Conservation (phyloP, 2,888 invertebrate species). For the Ecliptopera silaceata region DNA sequence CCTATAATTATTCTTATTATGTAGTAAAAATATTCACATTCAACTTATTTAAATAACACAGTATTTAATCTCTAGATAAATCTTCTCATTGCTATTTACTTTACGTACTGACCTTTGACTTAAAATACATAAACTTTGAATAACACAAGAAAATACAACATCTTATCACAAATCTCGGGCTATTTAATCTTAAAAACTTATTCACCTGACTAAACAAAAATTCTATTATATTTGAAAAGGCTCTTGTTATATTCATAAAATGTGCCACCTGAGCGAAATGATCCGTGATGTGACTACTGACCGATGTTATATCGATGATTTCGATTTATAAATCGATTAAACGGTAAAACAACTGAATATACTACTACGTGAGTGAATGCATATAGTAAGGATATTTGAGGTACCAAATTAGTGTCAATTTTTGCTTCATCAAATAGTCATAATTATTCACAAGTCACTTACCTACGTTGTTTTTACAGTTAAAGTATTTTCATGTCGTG, state of each 20-base stretch:
- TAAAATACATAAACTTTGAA: not conserved
- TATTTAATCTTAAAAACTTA: constrained; percentile 23
- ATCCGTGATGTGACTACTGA: constrained; percentile 43
- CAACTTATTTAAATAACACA: too few relatives aligned
- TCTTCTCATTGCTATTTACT: not conserved
- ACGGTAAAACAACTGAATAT: not conserved
- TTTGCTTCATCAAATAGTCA: too few relatives aligned
- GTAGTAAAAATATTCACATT: too few relatives aligned
- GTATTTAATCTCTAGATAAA: not conserved
- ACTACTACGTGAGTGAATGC: too few relatives aligned
- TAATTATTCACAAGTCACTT: too few relatives aligned
- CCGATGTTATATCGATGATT: constrained; percentile 12
- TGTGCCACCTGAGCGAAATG: constrained; percentile 49
- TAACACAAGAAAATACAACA: constrained; percentile 7
- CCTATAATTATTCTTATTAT: too few relatives aligned
- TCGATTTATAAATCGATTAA: not conserved
- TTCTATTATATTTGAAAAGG: constrained; percentile 38
- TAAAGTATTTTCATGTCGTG: too few relatives aligned
- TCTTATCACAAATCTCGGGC: constrained; percentile 16
- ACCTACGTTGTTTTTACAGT: too few relatives aligned
- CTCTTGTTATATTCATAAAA: constrained; percentile 46
- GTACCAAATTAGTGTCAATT: too few relatives aligned
- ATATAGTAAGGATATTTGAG: too few relatives aligned
- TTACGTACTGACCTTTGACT: constrained; percentile 6
- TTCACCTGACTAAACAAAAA: constrained; percentile 30